Evolutionary conservation across 2,797 vertebrate genomes (phyloP).

Genomic region (Halcyon leucocephala): DNA sequence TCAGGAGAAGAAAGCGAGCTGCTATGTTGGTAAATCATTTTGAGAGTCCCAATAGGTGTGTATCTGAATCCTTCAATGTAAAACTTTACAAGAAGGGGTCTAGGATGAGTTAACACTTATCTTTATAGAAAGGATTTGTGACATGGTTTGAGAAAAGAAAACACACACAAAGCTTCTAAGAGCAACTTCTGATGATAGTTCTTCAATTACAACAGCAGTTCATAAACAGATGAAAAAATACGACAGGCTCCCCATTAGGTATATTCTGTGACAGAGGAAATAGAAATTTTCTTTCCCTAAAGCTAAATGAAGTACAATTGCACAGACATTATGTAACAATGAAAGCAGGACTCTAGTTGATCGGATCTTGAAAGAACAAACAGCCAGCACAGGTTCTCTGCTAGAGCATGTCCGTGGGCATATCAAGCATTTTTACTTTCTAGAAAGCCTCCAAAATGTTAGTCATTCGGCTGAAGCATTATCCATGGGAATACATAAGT

Average conservation of each 20-base stretch:
- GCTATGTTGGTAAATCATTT: background rate
- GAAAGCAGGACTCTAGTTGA: background rate
- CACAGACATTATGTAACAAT: background rate
- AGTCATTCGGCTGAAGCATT: background rate
- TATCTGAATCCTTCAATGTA: background rate
- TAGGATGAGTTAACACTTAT: background rate
- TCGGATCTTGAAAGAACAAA: background rate
- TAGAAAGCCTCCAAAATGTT: background rate
- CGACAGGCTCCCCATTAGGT: background rate
- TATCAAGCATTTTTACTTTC: background rate
- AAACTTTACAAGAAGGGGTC: background rate
- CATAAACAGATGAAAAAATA: background rate
- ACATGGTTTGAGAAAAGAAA: background rate
- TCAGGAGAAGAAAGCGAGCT: accelerated
- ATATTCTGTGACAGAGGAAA: background rate
- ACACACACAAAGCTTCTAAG: background rate
- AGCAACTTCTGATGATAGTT: background rate
- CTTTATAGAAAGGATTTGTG: background rate
- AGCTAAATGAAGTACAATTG: background rate
- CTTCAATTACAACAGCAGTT: background rate
- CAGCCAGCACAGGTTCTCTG: background rate
- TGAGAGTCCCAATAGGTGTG: background rate
- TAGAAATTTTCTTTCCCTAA: background rate
- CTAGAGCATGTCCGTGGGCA: background rate
- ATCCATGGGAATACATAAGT: background rate